Percentiles rank a stretch among this genome's conserved stretches.
These are phyloP conservation scores for Rousettus leschenaultii DNA, from an alignment of 2,113 vertebrate genomes.

Conservation along the genomic window DNA sequence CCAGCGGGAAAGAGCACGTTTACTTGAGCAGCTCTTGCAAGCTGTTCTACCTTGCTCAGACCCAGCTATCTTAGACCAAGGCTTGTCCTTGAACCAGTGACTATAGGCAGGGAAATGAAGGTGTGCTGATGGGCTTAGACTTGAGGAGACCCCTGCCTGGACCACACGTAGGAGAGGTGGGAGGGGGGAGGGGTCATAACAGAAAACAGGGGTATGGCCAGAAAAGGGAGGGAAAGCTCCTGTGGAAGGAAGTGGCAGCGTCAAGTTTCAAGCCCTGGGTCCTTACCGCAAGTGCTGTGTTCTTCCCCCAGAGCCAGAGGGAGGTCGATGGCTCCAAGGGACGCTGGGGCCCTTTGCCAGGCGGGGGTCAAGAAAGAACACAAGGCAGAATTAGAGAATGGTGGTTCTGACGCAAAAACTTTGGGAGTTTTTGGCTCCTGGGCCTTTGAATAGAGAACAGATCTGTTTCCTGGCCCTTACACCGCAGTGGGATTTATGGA, in stretches of 20 bases:
- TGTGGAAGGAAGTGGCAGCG: not conserved
- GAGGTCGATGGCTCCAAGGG: not conserved
- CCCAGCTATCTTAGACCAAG: not conserved
- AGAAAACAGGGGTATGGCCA: not conserved
- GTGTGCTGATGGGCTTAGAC: not conserved
- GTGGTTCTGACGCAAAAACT: constrained; percentile 58
- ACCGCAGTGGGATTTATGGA: constrained; percentile 31
- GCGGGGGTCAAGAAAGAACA: constrained; percentile 29
- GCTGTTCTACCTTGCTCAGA: not conserved
- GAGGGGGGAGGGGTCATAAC: not conserved
- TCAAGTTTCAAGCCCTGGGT: not conserved
- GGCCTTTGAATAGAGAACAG: constrained; percentile 45
- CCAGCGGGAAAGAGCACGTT: not conserved
- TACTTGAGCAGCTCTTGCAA: not conserved
- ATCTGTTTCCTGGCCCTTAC: not conserved
- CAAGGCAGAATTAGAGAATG: not conserved
- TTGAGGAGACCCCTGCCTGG: not conserved
- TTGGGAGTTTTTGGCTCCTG: constrained; percentile 54
- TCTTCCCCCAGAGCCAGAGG: not conserved
- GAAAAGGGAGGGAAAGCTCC: not conserved
- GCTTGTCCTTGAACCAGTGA: not conserved
- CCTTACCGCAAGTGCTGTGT: not conserved
- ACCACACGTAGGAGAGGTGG: not conserved
- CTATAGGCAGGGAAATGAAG: not conserved
- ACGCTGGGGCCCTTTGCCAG: constrained; percentile 38